These are phyloP conservation scores for Rhynchonycteris naso DNA, from an alignment of 2,797 vertebrate species.

Conservation along the genomic window DNA sequence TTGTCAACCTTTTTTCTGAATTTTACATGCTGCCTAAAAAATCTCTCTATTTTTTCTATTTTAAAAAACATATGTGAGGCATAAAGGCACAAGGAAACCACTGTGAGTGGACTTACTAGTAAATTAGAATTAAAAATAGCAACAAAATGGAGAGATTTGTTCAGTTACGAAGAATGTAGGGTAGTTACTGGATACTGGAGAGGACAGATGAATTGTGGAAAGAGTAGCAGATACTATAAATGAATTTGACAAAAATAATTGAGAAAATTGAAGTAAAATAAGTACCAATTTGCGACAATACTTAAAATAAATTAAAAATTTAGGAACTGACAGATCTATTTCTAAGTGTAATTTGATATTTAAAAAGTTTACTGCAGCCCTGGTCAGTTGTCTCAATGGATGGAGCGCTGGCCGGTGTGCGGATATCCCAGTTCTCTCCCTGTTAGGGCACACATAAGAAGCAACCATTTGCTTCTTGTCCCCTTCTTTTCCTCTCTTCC, in stretches of 20 bases:
- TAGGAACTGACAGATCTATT: background rate
- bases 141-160: conserved; percentile 1
- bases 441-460: too few relatives aligned
- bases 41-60: conserved; percentile 22
- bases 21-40: conserved; percentile 45
- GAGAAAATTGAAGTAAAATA: background rate
- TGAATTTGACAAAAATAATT: background rate
- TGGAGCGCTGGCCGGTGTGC: too few relatives aligned
- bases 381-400: too few relatives aligned
- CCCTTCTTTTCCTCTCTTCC: too few relatives aligned
- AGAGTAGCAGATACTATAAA: background rate
- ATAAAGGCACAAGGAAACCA: conserved; percentile 14
- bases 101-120: background rate
- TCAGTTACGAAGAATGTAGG: conserved; percentile 29
- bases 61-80: background rate
- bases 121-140: conserved; percentile 33
- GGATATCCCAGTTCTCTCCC: too few relatives aligned
- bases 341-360: background rate
- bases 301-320: conserved; percentile 26
- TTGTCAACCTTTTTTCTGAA: background rate
- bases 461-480: too few relatives aligned
- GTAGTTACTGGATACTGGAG: background rate
- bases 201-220: background rate
- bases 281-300: background rate
- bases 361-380: background rate